These are phyloP conservation scores for Oscheius myriophilus DNA, from an alignment of 2,888 invertebrate species.

Conservation along the genomic window DNA sequence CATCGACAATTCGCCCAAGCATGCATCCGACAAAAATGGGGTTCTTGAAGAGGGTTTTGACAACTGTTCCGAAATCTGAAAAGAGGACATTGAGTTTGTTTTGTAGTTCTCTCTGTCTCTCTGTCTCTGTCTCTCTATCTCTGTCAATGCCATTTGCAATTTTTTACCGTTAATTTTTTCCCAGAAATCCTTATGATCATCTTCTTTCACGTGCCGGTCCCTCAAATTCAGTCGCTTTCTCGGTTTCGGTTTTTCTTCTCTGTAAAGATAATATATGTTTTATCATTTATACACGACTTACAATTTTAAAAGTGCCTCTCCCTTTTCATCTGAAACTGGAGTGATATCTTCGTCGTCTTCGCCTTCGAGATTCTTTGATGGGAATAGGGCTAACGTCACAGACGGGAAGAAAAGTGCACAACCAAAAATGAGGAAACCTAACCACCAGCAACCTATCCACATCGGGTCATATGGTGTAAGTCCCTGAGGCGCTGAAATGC, in stretches of 20 bases:
- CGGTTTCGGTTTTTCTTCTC: conserved; percentile 30
- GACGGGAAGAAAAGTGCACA: conserved; percentile 58
- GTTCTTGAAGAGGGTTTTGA: conserved; percentile 54
- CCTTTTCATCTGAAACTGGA: background rate
- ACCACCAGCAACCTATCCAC: conserved; percentile 74
- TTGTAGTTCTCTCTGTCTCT: no score
- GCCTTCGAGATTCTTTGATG: conserved; percentile 49
- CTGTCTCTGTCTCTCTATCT: no score
- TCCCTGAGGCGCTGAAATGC: conserved; percentile 66
- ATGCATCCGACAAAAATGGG: conserved; percentile 66
- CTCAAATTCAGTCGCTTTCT: conserved; percentile 58
- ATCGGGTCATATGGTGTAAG: conserved; percentile 71
- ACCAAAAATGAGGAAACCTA: conserved; percentile 70
- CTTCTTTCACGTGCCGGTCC: conserved; percentile 63
- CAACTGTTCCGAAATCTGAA: conserved; percentile 52
- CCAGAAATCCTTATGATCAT: conserved; percentile 38
- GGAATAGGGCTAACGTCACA: conserved; percentile 71
- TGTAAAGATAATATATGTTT: conserved; percentile 7
- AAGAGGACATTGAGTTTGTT: background rate
- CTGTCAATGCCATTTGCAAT: background rate
- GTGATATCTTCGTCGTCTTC: conserved; percentile 26
- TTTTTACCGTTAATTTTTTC: conserved; percentile 18
- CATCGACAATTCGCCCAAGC: conserved; percentile 69
- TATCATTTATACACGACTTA: conserved; percentile 1
- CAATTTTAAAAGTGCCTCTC: conserved; percentile 18